These are phyloP conservation scores for Xiphophorus maculatus DNA, from an alignment of 2,113 vertebrate genomes.

Conservation along the genomic window DNA sequence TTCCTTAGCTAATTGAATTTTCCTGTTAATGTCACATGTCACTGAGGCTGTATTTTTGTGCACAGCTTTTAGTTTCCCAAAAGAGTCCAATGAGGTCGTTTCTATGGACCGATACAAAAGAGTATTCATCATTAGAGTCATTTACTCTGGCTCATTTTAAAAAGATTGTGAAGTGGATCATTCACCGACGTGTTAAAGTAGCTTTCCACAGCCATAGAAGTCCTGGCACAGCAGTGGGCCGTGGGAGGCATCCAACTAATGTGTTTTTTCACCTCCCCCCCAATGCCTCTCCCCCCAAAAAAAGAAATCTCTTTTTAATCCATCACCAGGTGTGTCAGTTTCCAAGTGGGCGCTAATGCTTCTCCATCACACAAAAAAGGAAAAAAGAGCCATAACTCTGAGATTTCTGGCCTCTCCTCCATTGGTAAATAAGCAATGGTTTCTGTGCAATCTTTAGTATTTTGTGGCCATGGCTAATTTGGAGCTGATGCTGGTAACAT, in stretches of 20 bases:
- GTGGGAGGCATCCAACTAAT: constrained; percentile 33
- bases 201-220: constrained; percentile 32
- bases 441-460: not conserved
- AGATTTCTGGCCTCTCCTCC: not conserved
- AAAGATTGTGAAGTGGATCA: constrained; percentile 29
- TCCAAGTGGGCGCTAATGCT: constrained; percentile 16
- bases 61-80: constrained; percentile 1
- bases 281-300: not conserved
- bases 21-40: not conserved
- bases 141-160: constrained; percentile 27
- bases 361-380: constrained; percentile 1
- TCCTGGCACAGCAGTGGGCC: constrained; percentile 16
- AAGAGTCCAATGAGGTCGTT: not conserved
- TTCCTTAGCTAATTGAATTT: constrained; percentile 30
- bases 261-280: constrained; percentile 13
- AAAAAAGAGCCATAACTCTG: constrained; percentile 11
- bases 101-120: constrained; percentile 5
- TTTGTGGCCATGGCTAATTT: not conserved
- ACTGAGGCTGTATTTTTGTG: not conserved
- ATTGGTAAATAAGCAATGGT: not conserved
- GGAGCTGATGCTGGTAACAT: not conserved
- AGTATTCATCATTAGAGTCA: constrained; percentile 31
- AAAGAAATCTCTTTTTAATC: constrained; percentile 24
- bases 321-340: constrained; percentile 26
- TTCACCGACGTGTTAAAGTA: constrained; percentile 38